Base-by-base conservation (phyloP, 1,140 invertebrate genomes). In the Linepithema humile region DNA sequence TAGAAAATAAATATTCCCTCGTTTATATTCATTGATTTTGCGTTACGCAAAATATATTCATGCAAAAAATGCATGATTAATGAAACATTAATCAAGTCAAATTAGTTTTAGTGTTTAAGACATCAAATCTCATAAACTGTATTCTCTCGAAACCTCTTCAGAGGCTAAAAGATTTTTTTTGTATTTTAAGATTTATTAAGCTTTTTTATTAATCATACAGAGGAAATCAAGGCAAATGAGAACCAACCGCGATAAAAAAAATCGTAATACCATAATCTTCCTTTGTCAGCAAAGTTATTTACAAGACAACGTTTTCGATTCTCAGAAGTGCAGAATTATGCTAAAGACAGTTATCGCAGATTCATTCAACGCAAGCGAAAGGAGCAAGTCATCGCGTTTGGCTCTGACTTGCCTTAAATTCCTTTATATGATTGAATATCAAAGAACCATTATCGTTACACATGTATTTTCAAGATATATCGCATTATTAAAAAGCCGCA, bases 381-480 rank as follows among this genome's bases (percentile, higher is more conserved):
- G n/a, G n/a, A n/a, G n/a, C n/a, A n/a, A n/a, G n/a, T n/a, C n/a
- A n/a, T n/a, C n/a, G n/a, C n/a, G n/a, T n/a, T n/a, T n/a, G n/a
- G n/a, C n/a, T n/a, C n/a, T n/a, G n/a, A n/a, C n/a, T n/a, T n/a
- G n/a, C n/a, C n/a, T n/a, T n/a, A n/a, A n/a, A n/a, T n/a, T n/a
- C n/a, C n/a, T n/a, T n/a, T n/a, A n/a, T n/a, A n/a, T n/a, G n/a
- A n/a, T n/a, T n/a, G n/a, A n/a, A n/a, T 32, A 45, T n/a, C 7
- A 43, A 7, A 7, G 26, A 48, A 38, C 2, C 43, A 53, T 72
- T n/a, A n/a, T n/a, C n/a, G n/a, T n/a, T 9, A 23, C 38, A 35
- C 1, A 43, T 77, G 20, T 77, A 77, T 20, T 77, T 48, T n/a
- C 29, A 2, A 50, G n/a, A 64, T 29, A 15, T 48, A 77, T 64